Conservation (phyloP, 1,140 invertebrate species). For the Artemia franciscana region DNA sequence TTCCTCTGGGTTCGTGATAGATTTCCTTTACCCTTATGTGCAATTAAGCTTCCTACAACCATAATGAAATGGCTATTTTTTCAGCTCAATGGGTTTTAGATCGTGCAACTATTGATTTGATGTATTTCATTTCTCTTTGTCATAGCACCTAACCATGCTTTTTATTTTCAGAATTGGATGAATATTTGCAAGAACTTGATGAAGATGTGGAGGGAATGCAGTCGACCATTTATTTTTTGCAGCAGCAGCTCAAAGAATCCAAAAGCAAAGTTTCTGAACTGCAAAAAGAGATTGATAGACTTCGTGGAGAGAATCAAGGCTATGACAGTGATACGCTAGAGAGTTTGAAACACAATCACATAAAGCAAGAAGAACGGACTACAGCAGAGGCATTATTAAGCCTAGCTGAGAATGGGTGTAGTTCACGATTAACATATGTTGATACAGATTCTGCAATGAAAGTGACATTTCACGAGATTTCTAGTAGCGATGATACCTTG, state of each 20-base stretch:
- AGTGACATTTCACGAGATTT: neutral
- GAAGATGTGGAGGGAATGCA: conserved; percentile 97
- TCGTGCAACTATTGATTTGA: too few relatives aligned
- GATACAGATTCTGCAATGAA: neutral
- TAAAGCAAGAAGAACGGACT: neutral
- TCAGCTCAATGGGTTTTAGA: too few relatives aligned
- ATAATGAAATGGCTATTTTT: too few relatives aligned
- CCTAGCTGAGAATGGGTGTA: neutral
- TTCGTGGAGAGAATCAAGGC: conserved; percentile 9
- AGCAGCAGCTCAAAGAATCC: conserved; percentile 62
- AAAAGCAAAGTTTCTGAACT: conserved; percentile 31
- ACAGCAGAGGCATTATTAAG: neutral
- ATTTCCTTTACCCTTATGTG: too few relatives aligned
- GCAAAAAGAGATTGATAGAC: conserved; percentile 23
- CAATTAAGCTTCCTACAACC: too few relatives aligned
- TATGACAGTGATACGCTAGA: neutral
- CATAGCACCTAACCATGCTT: too few relatives aligned
- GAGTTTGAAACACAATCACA: neutral
- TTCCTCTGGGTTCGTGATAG: too few relatives aligned
- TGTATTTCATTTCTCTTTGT: too few relatives aligned
- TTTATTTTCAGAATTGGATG: conserved; percentile 57
- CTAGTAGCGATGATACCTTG: neutral
- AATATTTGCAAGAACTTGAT: conserved; percentile 82
- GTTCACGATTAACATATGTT: neutral
- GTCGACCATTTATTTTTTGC: conserved; percentile 78